A percentile compares a stretch with the other conserved stretches of the same genome.
Evolutionary conservation across 2,888 invertebrate genomes (phyloP).

Genomic region (Phoronis australis): DNA sequence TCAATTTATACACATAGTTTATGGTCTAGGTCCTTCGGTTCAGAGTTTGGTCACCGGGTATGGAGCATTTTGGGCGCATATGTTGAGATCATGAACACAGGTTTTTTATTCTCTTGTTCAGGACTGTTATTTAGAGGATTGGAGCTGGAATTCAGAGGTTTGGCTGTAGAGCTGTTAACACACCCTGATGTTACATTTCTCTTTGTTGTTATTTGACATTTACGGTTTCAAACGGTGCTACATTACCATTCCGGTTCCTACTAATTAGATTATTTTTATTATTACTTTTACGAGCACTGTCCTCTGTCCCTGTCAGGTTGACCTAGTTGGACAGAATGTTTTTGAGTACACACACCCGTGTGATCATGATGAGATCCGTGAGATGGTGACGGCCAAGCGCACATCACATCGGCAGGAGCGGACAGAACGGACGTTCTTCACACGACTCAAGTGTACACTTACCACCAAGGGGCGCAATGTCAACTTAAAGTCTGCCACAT

Average conservation of each 20-base stretch:
- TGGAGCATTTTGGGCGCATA: no score
- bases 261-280: background rate
- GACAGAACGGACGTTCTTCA: constrained; percentile 58
- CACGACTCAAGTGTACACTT: constrained; percentile 88
- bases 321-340: constrained; percentile 89
- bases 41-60: no score
- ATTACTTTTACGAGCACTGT: no score
- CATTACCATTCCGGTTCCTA: background rate
- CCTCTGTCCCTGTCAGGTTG: no score
- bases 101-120: no score
- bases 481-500: constrained; percentile 90
- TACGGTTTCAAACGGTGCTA: background rate
- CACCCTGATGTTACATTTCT: background rate
- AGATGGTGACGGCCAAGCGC: constrained; percentile 54
- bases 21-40: no score
- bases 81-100: no score
- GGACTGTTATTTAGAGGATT: no score
- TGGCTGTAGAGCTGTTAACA: no score
- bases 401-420: constrained; percentile 33
- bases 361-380: constrained; percentile 84
- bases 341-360: constrained; percentile 93
- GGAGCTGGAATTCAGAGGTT: no score
- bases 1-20: no score
- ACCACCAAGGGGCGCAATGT: constrained; percentile 92
- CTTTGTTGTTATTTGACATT: background rate